These are phyloP conservation scores for Strigops habroptila DNA, from an alignment of 2,113 vertebrate species.

Conservation along the genomic window DNA sequence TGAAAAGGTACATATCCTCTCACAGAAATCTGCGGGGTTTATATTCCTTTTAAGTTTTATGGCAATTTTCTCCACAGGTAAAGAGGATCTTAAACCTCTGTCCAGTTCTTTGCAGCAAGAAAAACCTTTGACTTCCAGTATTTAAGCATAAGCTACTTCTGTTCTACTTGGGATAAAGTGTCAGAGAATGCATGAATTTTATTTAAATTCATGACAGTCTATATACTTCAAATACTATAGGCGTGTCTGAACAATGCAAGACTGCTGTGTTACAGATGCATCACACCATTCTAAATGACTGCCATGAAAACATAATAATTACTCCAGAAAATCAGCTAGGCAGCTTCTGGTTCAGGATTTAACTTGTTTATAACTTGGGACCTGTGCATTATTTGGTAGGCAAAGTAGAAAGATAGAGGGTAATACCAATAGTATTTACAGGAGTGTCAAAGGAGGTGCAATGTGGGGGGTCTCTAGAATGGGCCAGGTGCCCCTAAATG, in stretches of 20 bases:
- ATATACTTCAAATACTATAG: background rate
- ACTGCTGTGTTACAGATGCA: slow-evolving; percentile 28
- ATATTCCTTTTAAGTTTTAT: background rate
- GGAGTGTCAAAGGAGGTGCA: accelerated
- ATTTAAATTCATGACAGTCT: slow-evolving; percentile 30
- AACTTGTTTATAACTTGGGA: background rate
- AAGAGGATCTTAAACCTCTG: background rate
- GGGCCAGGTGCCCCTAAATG: background rate
- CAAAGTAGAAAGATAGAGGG: background rate
- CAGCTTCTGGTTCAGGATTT: background rate
- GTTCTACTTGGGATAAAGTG: background rate
- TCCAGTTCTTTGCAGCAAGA: background rate
- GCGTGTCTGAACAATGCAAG: slow-evolving; percentile 9
- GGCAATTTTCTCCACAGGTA: background rate
- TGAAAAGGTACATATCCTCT: background rate
- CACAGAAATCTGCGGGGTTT: background rate
- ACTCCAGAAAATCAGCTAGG: background rate
- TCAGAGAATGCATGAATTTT: slow-evolving; percentile 16
- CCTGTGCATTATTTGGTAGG: background rate
- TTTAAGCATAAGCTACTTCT: background rate
- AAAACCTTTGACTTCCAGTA: background rate
- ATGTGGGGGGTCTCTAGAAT: background rate
- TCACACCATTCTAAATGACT: slow-evolving; percentile 6
- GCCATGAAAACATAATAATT: background rate
- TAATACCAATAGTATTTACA: background rate